Evolutionary conservation across 1,140 invertebrate species (phyloP), one percentile per base, ranked within the genome.

Genomic region (Laupala kohalensis): DNA sequence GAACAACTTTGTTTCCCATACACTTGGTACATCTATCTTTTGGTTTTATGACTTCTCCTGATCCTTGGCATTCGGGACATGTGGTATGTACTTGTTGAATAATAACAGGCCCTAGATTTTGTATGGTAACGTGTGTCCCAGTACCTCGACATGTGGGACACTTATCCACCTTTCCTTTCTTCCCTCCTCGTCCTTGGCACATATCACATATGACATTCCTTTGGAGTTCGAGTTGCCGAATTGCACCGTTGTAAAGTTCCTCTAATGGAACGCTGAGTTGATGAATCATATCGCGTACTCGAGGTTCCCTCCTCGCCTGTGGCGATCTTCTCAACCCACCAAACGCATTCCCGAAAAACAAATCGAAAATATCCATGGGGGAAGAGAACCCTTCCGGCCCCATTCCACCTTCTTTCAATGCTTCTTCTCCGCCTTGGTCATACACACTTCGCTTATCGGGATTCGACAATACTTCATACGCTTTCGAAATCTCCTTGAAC

Each of bases 401-500:
- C 3, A 66, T 12, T 64, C 81, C 83, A 65, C 84, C 83, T 25
- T 89, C 90, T 81, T 98, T 98, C 67, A 99, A 81, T 2, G 96
- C 97, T 79, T 99, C 96, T 82, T 99, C 97, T 13, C 97, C 97
- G 78, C 89, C 96, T 77, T 91, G 89, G 81, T 99, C 97, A 81
- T 95, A 99, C 9, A 98, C 88, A 75, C 97, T 93, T 15, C 94
- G 84, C 81, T 99, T 98, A 78, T 93, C 96, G 78, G 93, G 89
- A 78, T 99, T 96, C 73, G 94, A 96, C 0, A 99, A 82, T 4
- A 99, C 94, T 81, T 99, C 97, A 80, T 99, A 99, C 0, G 97
- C 97, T 84, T 99, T 97, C 0, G 97, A 96, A 1, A 99, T 90
- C 79, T 98, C 94, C 83, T 99, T 99, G 81, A 99, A 99, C 77